Base-by-base conservation (phyloP, 2,797 vertebrate species). In the Notolabrus celidotus region DNA sequence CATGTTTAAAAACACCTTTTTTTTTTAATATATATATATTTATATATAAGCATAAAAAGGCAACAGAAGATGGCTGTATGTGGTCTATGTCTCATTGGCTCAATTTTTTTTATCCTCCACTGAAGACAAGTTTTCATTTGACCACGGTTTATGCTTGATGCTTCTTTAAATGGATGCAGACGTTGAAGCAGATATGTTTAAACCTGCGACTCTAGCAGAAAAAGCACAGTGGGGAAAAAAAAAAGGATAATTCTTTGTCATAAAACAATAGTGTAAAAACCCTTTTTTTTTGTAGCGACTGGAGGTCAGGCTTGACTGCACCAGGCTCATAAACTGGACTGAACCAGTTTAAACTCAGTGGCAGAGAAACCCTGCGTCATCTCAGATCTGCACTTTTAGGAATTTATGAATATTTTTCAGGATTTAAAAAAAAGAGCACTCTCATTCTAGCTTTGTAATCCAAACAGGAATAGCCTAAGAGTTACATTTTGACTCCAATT, bases 171-270 rank as follows among this genome's bases (percentile, higher is more conserved):
- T 16, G 6, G 27, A 70, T 53, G 50, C 31, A 57, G 55, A 27
- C 43, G 49, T 60, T 29, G 54, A 84, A 71, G 68, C 69, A 71
- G 69, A 77, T 64, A 19, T 62, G 62, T 62, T 14, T 67, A 58
- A 51, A 55, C 60, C 19, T 67, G 41, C 5, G n/a, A 15, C 11
- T 34, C 34, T 29, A 22, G 19, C 10, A 67, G 25, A 33, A 42
- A 7, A 56, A 69, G 47, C 19, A 20, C 23, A 36, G 23, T 62
- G 58, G 63, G 55, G 3, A 12, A 59, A 57, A 55, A 22, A 12
- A 29, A 46, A 49, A 6, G 39, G 34, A 9, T 49, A 4, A 25
- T 62, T 46, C 67, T 60, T 71, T 29, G 42, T 41, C 23, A 56
- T 77, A 66, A n/a, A n/a, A n/a, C n/a, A n/a, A n/a, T n/a, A n/a